Evolutionary conservation across 1,140 invertebrate species (phyloP).

Genomic region (Aphaenogaster rudis): DNA sequence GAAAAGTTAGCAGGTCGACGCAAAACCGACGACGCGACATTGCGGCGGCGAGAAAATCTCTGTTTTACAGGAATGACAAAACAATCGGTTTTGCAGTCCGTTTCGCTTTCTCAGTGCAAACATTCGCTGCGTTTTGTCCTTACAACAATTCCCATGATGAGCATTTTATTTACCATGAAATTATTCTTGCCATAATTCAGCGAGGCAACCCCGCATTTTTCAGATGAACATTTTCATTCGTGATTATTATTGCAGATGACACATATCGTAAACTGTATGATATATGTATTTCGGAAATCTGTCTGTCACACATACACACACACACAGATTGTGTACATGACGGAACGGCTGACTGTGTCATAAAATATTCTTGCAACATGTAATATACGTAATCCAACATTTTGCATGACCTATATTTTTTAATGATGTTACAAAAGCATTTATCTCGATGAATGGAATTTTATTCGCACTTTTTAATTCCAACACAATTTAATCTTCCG

Average conservation of each 20-base stretch:
- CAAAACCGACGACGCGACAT: slow-evolving; percentile 34
- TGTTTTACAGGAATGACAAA: slow-evolving; percentile 40
- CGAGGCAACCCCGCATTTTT: neutral
- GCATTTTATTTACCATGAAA: slow-evolving; percentile 42
- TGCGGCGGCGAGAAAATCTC: slow-evolving; percentile 26
- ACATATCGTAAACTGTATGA: neutral
- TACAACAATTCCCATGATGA: slow-evolving; percentile 42
- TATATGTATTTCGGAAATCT: slow-evolving; percentile 35
- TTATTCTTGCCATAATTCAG: slow-evolving; percentile 26
- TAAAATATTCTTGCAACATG: slow-evolving; percentile 25
- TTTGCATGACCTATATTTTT: slow-evolving; percentile 16
- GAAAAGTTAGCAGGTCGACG: slow-evolving; percentile 27
- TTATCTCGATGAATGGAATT: slow-evolving; percentile 14
- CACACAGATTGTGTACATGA: slow-evolving; percentile 5
- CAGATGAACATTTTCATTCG: slow-evolving; percentile 12
- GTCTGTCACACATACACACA: neutral
- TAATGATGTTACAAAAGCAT: slow-evolving; percentile 8
- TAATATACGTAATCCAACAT: neutral
- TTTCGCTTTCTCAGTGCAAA: slow-evolving; percentile 1
- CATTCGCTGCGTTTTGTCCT: slow-evolving; percentile 11
- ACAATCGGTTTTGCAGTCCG: slow-evolving; percentile 40
- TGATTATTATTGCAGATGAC: slow-evolving; percentile 38
- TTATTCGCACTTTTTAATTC: slow-evolving; percentile 20
- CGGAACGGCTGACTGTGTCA: neutral
- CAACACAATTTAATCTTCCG: slow-evolving; percentile 24